These are phyloP conservation scores for Drosophila equinoxialis DNA, from an alignment of 1,140 invertebrate genomes.

Conservation along the genomic window DNA sequence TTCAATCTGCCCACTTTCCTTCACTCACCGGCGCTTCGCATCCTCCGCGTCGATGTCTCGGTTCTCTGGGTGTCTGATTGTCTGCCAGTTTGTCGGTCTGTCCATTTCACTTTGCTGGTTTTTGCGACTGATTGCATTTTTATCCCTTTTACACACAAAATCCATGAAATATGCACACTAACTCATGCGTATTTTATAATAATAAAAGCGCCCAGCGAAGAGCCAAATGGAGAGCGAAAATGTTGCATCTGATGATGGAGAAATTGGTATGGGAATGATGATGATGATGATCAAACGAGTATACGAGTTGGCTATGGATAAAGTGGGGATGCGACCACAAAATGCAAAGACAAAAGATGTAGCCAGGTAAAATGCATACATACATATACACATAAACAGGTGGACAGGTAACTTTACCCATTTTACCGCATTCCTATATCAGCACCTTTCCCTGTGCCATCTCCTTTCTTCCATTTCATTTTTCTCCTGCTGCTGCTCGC, in stretches of 20 bases:
- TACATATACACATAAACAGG: conserved; percentile 29
- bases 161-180: conserved; percentile 81
- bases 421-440: conserved; percentile 15
- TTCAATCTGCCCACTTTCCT: neutral
- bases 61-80: neutral
- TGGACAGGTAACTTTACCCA: conserved; percentile 28
- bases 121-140: conserved; percentile 80
- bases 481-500: too few species aligned
- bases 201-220: conserved; percentile 68
- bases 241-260: neutral
- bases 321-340: neutral
- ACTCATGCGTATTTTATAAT: conserved; percentile 81
- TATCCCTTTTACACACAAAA: conserved; percentile 79
- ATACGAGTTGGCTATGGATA: neutral
- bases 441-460: neutral
- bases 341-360: conserved; percentile 69
- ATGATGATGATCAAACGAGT: neutral
- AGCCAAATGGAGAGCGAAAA: conserved; percentile 26
- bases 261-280: neutral
- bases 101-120: conserved; percentile 80
- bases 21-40: neutral
- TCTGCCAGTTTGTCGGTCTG: conserved; percentile 27
- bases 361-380: conserved; percentile 33
- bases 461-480: neutral
- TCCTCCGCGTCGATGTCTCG: neutral